phyloP scores from a whole-genome alignment of 2,113 vertebrate species.

The Malurus alboscapulatus region DNA sequence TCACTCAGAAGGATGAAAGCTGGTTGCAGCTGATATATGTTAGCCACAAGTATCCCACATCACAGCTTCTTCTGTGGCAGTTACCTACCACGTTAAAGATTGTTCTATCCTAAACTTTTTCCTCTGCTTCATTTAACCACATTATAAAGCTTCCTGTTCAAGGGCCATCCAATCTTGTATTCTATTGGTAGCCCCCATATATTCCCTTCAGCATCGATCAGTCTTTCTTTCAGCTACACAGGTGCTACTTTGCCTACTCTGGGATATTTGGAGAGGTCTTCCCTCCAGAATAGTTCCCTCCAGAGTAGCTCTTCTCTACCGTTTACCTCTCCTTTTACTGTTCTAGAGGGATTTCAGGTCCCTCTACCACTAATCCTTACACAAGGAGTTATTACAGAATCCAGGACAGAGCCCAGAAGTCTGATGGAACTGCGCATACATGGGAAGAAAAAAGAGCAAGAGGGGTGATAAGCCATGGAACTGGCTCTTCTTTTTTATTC shows the following conservation, averaged over 20 bases:
- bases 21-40: neutral
- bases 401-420: neutral
- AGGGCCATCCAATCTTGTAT: neutral
- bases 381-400: neutral
- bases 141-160: neutral
- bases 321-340: neutral
- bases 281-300: neutral
- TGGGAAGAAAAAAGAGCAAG: neutral
- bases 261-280: neutral
- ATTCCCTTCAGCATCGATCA: neutral
- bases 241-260: neutral
- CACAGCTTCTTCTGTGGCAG: neutral
- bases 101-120: neutral
- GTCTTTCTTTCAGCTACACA: neutral
- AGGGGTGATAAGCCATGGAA: neutral
- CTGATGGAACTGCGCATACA: neutral
- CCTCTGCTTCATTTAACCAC: neutral
- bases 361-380: neutral
- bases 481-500: neutral
- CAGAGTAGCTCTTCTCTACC: neutral
- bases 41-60: neutral
- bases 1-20: fast-evolving
- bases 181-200: neutral
- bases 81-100: neutral
- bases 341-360: neutral